These are phyloP conservation scores for Fregata magnificens DNA, from an alignment of 2,113 vertebrate genomes.

Conservation along the genomic window DNA sequence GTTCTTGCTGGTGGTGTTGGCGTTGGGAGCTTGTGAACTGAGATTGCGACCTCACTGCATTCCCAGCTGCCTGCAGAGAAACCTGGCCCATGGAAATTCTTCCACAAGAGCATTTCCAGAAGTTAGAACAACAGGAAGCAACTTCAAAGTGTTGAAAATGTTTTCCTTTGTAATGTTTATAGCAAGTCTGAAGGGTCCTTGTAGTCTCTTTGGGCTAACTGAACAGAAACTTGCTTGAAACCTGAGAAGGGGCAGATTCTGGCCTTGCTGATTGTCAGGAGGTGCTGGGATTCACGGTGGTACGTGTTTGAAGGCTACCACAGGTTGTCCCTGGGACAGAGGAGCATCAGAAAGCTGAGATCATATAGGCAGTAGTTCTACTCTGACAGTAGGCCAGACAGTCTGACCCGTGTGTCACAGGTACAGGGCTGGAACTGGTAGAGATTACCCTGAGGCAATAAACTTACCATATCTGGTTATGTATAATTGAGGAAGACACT, in stretches of 20 bases:
- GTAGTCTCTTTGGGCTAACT: not conserved
- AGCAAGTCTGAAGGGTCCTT: not conserved
- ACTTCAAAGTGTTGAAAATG: not conserved
- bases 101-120: not conserved
- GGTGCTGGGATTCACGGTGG: not conserved
- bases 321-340: not conserved
- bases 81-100: not conserved
- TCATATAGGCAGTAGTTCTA: not conserved
- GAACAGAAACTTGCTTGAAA: not conserved
- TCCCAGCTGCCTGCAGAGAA: not conserved
- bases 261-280: not conserved
- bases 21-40: not conserved
- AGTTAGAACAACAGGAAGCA: not conserved
- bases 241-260: not conserved
- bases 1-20: not conserved
- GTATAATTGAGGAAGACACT: not conserved
- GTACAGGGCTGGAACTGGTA: not conserved
- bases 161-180: not conserved
- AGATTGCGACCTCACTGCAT: not conserved
- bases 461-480: not conserved
- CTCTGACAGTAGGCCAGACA: not conserved
- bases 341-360: not conserved
- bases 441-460: not conserved
- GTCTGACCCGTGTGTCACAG: not conserved
- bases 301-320: not conserved